These are phyloP conservation scores for Empis stercorea DNA, from an alignment of 2,888 invertebrate genomes.

Conservation along the genomic window DNA sequence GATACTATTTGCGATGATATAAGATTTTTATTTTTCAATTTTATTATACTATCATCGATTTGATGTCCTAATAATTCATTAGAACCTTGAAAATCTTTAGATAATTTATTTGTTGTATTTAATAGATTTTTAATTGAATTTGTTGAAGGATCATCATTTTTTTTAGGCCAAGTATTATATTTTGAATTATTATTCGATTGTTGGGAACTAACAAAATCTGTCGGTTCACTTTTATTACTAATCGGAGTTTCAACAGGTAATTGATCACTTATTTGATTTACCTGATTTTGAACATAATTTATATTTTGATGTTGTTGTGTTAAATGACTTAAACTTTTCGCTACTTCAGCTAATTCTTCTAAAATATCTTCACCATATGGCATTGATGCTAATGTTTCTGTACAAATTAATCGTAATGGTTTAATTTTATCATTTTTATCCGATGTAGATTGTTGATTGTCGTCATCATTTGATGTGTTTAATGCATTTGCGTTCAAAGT, in stretches of 20 bases:
- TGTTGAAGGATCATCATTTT: no score
- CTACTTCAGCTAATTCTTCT: constrained; percentile 53
- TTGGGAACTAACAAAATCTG: constrained; percentile 4
- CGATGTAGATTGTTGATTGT: no score
- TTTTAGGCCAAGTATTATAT: no score
- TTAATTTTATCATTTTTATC: constrained; percentile 35
- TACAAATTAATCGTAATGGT: constrained; percentile 50
- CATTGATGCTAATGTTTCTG: constrained; percentile 48
- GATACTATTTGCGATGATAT: no score
- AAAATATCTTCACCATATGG: constrained; percentile 57
- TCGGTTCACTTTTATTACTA: constrained; percentile 8
- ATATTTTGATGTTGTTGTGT: constrained; percentile 9
- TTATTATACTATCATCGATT: no score
- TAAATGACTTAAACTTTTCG: constrained; percentile 33
- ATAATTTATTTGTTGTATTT: no score
- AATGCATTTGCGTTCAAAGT: no score
- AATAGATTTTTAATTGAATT: no score
- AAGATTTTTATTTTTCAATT: no score
- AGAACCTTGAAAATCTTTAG: no score
- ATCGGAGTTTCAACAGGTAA: constrained; percentile 12
- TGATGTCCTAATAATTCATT: no score
- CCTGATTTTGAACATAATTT: constrained; percentile 3
- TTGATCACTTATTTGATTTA: constrained; percentile 3
- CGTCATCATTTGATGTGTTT: constrained; percentile 9
- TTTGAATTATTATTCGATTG: no score